Base-by-base conservation (phyloP, 1,140 invertebrate species). In the Hydropsyche tenuis region DNA sequence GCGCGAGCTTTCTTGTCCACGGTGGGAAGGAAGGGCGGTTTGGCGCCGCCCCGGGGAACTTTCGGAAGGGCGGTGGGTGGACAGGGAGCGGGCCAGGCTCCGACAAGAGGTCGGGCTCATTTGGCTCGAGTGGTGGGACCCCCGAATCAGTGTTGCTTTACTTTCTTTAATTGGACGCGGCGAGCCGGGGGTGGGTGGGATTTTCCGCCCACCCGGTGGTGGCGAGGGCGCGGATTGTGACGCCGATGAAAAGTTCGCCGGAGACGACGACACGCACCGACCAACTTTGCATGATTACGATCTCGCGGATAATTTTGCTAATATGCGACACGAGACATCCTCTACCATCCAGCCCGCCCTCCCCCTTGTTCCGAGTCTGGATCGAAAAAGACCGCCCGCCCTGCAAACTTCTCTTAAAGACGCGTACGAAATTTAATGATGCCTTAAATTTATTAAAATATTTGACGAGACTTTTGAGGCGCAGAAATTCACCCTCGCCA, bases 91-190 rank as follows among this genome's bases (percentile, higher is more conserved):
- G 37, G 51, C 51, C 16, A 43, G 64, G 65, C 51, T 62, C 51
- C 63, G 63, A 74, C 73, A 74, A 75, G 73, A 71, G 63, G 68
- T 43, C 68, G 71, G 74, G 74, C 71, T 75, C 74, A 75, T 75
- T 75, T 75, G 70, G 56, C 74, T 75, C 53, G 71, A 75, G 74
- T 75, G 74, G 72, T 64, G 72, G 74, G 30, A 12, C 30, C 46
- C 71, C 70, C 64, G 60, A 73, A 75, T 68, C 74, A 72, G 64
- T 69, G 70, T 69, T 70, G 73, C 69, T 73, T 73, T 72, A 73
- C 74, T 66, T 72, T 72, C 74, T 75, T 75, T 75, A 75, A 75
- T 75, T 75, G 74, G 74, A 75, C 74, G 68, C 43, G 45, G 70
- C 69, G 11, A n/a, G n/a, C n/a, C n/a, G n/a, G n/a, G n/a, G 30